A percentile compares a stretch with the other conserved stretches of the same genome.
phyloP scores from a whole-genome alignment of 2,888 invertebrate genomes.

The Acrobasis suavella region DNA sequence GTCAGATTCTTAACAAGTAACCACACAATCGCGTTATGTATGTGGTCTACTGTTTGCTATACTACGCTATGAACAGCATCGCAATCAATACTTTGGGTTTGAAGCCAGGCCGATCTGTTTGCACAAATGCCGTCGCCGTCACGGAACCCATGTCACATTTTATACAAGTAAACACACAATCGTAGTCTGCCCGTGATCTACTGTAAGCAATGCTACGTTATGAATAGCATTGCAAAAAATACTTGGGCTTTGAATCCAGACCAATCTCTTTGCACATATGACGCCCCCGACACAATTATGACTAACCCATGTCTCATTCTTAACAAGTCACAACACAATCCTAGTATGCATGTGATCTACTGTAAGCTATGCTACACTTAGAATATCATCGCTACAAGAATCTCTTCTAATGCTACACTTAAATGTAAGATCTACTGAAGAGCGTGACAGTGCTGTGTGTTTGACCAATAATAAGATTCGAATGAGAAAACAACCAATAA shows the following conservation, averaged over 20 bases:
- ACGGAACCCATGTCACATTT: too few species aligned
- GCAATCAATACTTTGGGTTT: too few species aligned
- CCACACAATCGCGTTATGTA: not conserved
- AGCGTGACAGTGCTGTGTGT: too few species aligned
- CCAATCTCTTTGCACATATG: slow-evolving; percentile 42
- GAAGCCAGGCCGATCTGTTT: too few species aligned
- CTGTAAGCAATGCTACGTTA: not conserved
- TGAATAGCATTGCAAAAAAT: slow-evolving; percentile 1
- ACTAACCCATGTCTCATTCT: slow-evolving; percentile 53
- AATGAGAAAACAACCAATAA: too few species aligned
- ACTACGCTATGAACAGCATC: not conserved
- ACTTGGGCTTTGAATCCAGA: slow-evolving; percentile 39
- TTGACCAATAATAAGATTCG: too few species aligned
- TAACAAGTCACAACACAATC: slow-evolving; percentile 41
- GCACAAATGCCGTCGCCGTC: too few species aligned
- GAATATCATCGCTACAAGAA: too few species aligned
- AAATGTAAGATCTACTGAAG: too few species aligned
- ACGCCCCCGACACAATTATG: slow-evolving; percentile 41
- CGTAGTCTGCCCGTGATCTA: too few species aligned
- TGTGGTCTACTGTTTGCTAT: not conserved
- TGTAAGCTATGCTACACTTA: not conserved
- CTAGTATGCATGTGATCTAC: not conserved
- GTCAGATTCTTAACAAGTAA: slow-evolving; percentile 55
- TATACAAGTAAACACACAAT: too few species aligned
- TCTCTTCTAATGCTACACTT: too few species aligned